These are phyloP conservation scores for Dione juno DNA, from an alignment of 2,888 invertebrate species.

Conservation along the genomic window DNA sequence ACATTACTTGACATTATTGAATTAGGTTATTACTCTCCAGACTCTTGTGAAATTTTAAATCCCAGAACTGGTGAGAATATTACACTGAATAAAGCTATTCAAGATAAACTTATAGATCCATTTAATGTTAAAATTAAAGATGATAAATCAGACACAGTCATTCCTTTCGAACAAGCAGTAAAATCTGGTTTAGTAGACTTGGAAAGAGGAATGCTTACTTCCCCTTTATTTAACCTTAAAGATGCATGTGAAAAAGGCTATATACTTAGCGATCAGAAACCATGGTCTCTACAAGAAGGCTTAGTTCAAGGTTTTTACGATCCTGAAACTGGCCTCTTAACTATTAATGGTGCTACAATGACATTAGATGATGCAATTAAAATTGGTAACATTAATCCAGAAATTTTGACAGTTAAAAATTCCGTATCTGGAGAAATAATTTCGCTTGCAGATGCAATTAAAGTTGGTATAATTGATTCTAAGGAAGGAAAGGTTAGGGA, in stretches of 20 bases:
- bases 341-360: slow-evolving; percentile 86
- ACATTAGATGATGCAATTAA: slow-evolving; percentile 90
- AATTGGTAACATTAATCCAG: slow-evolving; percentile 89
- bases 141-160: slow-evolving; percentile 85
- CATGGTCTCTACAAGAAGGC: slow-evolving; percentile 92
- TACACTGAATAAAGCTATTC: slow-evolving; percentile 89
- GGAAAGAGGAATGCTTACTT: slow-evolving; percentile 86
- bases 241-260: slow-evolving; percentile 92
- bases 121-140: slow-evolving; percentile 89
- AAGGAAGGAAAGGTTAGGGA: slow-evolving; percentile 91
- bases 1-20: slow-evolving; percentile 89
- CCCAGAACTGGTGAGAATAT: slow-evolving; percentile 89
- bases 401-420: slow-evolving; percentile 90
- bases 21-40: slow-evolving; percentile 89
- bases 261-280: slow-evolving; percentile 89
- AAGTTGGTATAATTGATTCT: slow-evolving; percentile 89
- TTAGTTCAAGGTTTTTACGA: slow-evolving; percentile 91
- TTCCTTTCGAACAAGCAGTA: slow-evolving; percentile 88
- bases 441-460: slow-evolving; percentile 90
- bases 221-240: slow-evolving; percentile 88
- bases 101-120: slow-evolving; percentile 88
- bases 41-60: slow-evolving; percentile 89
- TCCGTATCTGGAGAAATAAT: slow-evolving; percentile 91
- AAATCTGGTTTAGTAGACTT: slow-evolving; percentile 88
- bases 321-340: slow-evolving; percentile 87